phyloP scores from a whole-genome alignment of 2,797 vertebrate species.

The Ataeniobius toweri region DNA sequence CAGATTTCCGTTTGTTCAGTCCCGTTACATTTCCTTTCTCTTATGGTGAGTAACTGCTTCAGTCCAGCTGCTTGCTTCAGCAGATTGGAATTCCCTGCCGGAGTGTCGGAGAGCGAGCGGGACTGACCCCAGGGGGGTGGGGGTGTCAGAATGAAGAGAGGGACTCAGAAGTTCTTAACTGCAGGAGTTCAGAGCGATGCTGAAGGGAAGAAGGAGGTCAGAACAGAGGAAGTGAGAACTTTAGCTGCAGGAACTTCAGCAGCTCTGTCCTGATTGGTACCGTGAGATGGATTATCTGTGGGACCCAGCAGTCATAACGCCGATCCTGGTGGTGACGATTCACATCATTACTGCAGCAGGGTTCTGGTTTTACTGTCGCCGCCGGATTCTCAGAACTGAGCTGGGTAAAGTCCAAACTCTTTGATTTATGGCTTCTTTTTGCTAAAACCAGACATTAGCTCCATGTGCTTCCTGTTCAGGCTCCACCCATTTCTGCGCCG shows the following conservation, averaged over 20 bases:
- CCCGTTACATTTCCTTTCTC: constrained; percentile 50
- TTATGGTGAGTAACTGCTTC: constrained; percentile 59
- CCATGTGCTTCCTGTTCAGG: constrained; percentile 60
- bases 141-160: constrained; percentile 46
- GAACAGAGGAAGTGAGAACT: constrained; percentile 35
- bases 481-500: constrained; percentile 49
- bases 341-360: constrained; percentile 78
- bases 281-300: constrained; percentile 61
- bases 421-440: not conserved
- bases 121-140: constrained; percentile 4
- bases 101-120: constrained; percentile 56
- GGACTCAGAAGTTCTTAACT: constrained; percentile 44
- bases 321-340: constrained; percentile 73
- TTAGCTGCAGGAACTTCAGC: not conserved
- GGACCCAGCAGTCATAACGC: constrained; percentile 65
- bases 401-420: constrained; percentile 52
- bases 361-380: constrained; percentile 75
- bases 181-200: constrained; percentile 54
- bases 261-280: too few relatives aligned
- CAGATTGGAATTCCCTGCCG: constrained; percentile 79
- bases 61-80: constrained; percentile 78
- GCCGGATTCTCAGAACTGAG: not conserved
- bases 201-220: constrained; percentile 14
- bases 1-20: constrained; percentile 46
- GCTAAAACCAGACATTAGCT: not conserved